Percentiles rank a stretch among this genome's conserved stretches.
phyloP scores from a whole-genome alignment of 2,113 vertebrate species.

The Apistogramma diplotaenia region DNA sequence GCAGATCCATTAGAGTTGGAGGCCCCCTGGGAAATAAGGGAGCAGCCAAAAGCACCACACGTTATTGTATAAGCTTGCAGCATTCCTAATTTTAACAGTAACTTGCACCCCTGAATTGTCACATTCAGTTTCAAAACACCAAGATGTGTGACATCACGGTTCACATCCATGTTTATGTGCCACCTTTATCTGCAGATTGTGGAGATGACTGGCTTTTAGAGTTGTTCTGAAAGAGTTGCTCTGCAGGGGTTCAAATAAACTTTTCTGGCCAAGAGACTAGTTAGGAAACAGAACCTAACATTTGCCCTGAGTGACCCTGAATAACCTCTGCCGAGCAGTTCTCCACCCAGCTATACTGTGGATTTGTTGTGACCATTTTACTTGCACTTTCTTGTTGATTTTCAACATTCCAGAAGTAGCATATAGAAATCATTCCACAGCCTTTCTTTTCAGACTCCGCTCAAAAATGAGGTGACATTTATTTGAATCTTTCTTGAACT shows the following conservation, averaged over 20 bases:
- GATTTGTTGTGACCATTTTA: neutral
- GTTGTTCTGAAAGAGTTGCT: no score
- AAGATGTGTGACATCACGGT: neutral
- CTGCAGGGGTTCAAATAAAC: neutral
- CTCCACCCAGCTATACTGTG: neutral
- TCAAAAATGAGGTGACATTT: neutral
- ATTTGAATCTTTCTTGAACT: neutral
- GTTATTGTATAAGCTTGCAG: neutral
- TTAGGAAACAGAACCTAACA: conserved; percentile 19
- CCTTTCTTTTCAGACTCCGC: neutral
- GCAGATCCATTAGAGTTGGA: neutral
- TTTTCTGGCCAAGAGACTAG: neutral
- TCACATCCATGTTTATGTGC: neutral
- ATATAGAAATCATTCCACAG: neutral
- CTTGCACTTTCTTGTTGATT: neutral
- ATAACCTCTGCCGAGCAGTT: neutral
- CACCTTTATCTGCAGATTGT: neutral
- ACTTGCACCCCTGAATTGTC: neutral
- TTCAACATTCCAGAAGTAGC: neutral
- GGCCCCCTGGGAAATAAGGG: neutral
- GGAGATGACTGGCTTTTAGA: neutral
- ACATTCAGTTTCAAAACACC: neutral
- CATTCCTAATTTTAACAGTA: neutral
- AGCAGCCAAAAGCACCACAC: neutral
- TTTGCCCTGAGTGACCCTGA: conserved; percentile 7